Base-by-base conservation (phyloP, 2,888 invertebrate genomes). In the Dryadula phaetusa region DNA sequence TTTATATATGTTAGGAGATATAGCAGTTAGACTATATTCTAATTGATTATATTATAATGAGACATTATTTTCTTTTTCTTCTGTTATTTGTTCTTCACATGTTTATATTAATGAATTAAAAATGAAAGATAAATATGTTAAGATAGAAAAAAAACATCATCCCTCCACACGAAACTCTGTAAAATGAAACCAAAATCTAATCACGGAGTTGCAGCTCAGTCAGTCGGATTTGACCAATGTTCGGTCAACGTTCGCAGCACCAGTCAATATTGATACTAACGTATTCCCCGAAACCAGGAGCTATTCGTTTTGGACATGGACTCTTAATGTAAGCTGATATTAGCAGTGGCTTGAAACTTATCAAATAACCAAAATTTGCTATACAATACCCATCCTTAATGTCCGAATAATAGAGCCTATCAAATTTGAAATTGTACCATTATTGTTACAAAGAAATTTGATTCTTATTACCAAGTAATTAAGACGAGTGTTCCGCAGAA, bases 281-380 rank as follows among this genome's bases (percentile, higher is more conserved):
- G 60, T 78, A 74, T 83, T 82, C 81, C 71, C 74, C 75, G 79
- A 86, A 85, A 66, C 61, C 63, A 77, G 76, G 73, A 82, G 80
- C 82, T 78, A 82, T 81, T 79, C 83, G 78, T 82, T 82, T 83
- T 77, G 83, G 84, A 85, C 86, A 90, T 90, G 83, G 83, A 90
- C 84, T 86, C 88, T 83, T 77, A 84, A 83, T 77, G 90, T 86
- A 90, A 91, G 80, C 84, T 73, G 89, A 90, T 82, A 89, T 88
- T 85, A 84, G 87, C 88, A 87, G 88, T 87, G 89, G 89, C 87
- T 85, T 82, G 84, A 80, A 82, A 82, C 81, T 77, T 75, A 73
- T 78, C 81, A 77, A 79, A 80, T 75, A 75, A 73, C 77, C 72
- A 64, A 62, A 34, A 18, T 46, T 10, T 58, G 56, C 40, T 73